phyloP scores from a whole-genome alignment of 2,113 vertebrate species.

The Drymodes brunneopygia region DNA sequence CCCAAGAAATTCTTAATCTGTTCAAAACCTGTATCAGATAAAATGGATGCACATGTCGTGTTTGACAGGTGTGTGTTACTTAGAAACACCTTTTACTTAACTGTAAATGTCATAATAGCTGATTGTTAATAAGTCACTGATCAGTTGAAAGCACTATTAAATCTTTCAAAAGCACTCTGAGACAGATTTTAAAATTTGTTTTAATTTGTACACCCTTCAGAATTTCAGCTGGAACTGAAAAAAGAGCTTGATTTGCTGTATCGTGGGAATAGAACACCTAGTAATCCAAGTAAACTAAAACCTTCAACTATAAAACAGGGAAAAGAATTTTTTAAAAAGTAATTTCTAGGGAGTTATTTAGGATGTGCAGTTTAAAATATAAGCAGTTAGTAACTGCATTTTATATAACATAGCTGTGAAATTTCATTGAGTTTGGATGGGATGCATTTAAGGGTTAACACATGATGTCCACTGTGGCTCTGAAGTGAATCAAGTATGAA shows the following conservation, averaged over 20 bases:
- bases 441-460: background rate
- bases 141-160: background rate
- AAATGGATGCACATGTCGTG: background rate
- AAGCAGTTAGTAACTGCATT: background rate
- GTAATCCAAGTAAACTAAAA: background rate
- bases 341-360: background rate
- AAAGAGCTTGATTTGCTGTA: background rate
- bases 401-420: background rate
- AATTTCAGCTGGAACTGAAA: background rate
- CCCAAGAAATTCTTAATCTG: background rate
- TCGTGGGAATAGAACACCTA: background rate
- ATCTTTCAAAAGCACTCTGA: background rate
- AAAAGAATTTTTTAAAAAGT: background rate
- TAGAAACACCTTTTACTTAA: background rate
- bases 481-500: background rate
- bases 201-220: background rate
- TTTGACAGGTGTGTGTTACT: background rate
- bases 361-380: background rate
- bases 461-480: background rate
- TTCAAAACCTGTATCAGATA: background rate
- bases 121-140: background rate
- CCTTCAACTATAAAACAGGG: background rate
- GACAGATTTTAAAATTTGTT: background rate
- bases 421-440: background rate
- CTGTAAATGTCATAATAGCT: background rate